Base-by-base conservation (phyloP, 92 coral and sea anemone species). In the Epizoanthus rinbou region DNA sequence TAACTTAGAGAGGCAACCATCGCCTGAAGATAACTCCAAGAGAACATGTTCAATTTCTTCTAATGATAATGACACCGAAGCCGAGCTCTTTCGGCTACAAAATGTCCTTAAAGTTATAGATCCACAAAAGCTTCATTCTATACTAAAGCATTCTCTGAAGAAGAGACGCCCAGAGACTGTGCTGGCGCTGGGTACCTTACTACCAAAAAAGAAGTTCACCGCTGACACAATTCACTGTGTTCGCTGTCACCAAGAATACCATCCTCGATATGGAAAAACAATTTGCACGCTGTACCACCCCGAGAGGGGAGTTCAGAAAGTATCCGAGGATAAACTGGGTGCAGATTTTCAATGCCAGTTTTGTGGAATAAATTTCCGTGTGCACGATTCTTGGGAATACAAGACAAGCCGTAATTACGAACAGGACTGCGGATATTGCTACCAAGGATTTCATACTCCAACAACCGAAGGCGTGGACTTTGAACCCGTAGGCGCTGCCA, bases 211-310 rank as follows among this genome's bases (percentile, higher is more conserved):
- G 71, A 88, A 80, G 66, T 93, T 86, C 57, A 89, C 95, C 63
- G 91, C 92, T 72, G 98, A 91, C 88, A 91, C 98, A 1, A 82
- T 89, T 58, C 98, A 93, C 75, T 93, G 98, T 41, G 98, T 93
- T 73, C 94, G 98, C 25, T 93, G 98, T 82, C 98, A 93, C 90
- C 86, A 91, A 43, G 95, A 93, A 47, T 93, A 91, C 59, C 89
- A 85, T 74, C 98, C 93, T 10, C 74, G 45, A 13, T 91, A 68
- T 60, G 93, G 93, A 47, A 87, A 60, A 21, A 91, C 59, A 73
- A 64, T 75, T 33, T 93, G 98, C 75, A 69, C 69, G 52, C 87
- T 93, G 10, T 60, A 80, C 21, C 98, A 93, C 80, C 91, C 95
- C 25, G 91, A 83, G 84, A 75, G 72, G 43, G 76, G 69, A 69